Evolutionary conservation across 2,888 invertebrate genomes (phyloP).

Genomic region (Euphydryas editha): DNA sequence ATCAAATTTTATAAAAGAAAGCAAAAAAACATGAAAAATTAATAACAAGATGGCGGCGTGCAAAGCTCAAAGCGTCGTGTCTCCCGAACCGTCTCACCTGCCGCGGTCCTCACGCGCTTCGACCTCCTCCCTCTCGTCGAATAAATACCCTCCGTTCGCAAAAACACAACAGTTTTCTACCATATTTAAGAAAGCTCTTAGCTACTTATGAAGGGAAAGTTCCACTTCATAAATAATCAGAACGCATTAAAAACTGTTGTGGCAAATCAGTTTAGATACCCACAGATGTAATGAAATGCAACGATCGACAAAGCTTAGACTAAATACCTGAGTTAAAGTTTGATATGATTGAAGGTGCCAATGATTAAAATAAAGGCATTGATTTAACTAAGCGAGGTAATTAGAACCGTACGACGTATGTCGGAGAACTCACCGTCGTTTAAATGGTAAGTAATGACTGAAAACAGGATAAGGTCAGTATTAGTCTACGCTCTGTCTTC

Average conservation of each 20-base stretch:
- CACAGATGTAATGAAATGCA: slow-evolving; percentile 13
- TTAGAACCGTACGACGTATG: neutral
- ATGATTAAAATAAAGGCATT: slow-evolving; percentile 6
- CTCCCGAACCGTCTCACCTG: slow-evolving; percentile 1
- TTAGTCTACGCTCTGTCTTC: slow-evolving; percentile 38
- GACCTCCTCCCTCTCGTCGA: neutral
- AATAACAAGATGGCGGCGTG: slow-evolving; percentile 12
- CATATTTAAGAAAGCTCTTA: no score
- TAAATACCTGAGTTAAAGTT: neutral
- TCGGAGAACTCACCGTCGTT: slow-evolving; percentile 34
- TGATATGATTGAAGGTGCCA: neutral
- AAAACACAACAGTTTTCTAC: neutral
- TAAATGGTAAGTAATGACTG: slow-evolving; percentile 38
- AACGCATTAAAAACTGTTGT: neutral
- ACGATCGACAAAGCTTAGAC: slow-evolving; percentile 30
- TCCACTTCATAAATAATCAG: neutral
- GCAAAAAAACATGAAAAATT: neutral
- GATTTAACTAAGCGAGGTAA: slow-evolving; percentile 7
- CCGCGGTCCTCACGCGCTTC: neutral
- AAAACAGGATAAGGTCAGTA: slow-evolving; percentile 15
- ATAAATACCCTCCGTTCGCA: neutral
- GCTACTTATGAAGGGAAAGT: neutral
- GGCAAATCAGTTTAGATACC: neutral
- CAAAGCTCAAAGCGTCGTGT: slow-evolving; percentile 6
- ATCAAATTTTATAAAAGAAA: neutral